Percentiles rank a stretch among this genome's conserved stretches.
phyloP scores from a whole-genome alignment of 2,888 invertebrate genomes.

The Mystacides longicornis region DNA sequence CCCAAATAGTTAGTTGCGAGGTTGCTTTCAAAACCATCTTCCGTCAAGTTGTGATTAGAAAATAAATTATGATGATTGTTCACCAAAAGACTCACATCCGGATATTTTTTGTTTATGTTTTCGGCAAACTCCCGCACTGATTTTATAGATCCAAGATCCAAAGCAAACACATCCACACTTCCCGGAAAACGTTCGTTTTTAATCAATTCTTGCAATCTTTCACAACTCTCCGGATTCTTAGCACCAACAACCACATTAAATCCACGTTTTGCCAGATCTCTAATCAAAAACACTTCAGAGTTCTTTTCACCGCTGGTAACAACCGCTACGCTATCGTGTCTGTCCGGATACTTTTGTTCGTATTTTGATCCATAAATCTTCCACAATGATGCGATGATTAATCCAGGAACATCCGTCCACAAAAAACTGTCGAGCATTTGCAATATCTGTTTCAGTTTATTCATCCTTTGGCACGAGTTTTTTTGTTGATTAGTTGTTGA shows the following conservation, averaged over 20 bases:
- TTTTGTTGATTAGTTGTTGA: too few relatives aligned
- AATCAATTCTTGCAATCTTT: not conserved
- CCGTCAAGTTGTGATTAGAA: not conserved
- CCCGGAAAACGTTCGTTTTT: not conserved
- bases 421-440: not conserved
- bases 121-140: not conserved
- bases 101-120: not conserved
- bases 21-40: slow-evolving; percentile 1
- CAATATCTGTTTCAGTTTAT: not conserved
- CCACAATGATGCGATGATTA: not conserved
- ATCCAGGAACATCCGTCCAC: not conserved
- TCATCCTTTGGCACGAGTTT: not conserved
- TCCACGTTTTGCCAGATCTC: not conserved
- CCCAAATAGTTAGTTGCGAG: not conserved
- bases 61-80: not conserved
- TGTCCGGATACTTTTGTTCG: not conserved
- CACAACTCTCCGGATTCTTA: not conserved
- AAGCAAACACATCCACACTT: not conserved
- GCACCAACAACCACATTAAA: not conserved
- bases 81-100: not conserved
- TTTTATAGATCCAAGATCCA: not conserved
- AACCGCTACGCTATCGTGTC: not conserved
- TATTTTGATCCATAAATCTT: not conserved
- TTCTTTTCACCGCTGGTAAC: not conserved
- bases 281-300: not conserved